These are phyloP conservation scores for Gryllus longicercus DNA, from an alignment of 2,888 invertebrate genomes.

Conservation along the genomic window DNA sequence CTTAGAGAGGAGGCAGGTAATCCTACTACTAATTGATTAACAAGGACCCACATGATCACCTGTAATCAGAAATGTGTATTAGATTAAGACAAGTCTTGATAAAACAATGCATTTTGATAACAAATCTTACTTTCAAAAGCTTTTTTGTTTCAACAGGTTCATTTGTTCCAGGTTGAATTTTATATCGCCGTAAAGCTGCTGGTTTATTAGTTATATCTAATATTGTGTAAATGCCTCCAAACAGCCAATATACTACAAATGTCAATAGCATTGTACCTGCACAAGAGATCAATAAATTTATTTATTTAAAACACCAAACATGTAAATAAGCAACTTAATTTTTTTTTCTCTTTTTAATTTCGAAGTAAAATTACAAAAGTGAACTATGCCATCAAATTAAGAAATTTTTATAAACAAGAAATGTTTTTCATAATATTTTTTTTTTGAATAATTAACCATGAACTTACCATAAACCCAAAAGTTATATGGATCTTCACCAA, in stretches of 20 bases:
- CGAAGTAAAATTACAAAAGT: too few relatives aligned
- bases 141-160: slow-evolving; percentile 64
- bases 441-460: slow-evolving; percentile 37
- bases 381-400: too few relatives aligned
- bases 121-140: slow-evolving; percentile 53
- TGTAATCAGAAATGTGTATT: slow-evolving; percentile 40
- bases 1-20: slow-evolving; percentile 60
- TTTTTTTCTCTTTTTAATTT: too few relatives aligned
- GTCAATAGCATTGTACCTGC: slow-evolving; percentile 56
- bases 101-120: not conserved
- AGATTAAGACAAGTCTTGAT: not conserved
- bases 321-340: too few relatives aligned
- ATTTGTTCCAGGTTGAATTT: slow-evolving; percentile 77
- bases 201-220: slow-evolving; percentile 73
- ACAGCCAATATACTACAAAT: slow-evolving; percentile 67
- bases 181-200: slow-evolving; percentile 67
- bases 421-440: not conserved
- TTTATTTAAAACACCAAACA: too few relatives aligned
- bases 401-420: too few relatives aligned
- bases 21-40: slow-evolving; percentile 71
- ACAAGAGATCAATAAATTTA: slow-evolving; percentile 25
- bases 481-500: slow-evolving; percentile 63
- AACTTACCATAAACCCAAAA: slow-evolving; percentile 64
- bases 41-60: slow-evolving; percentile 65
- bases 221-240: slow-evolving; percentile 69